These are phyloP conservation scores for Nannobrachium achirus DNA, from an alignment of 2,113 vertebrate genomes.

Conservation along the genomic window DNA sequence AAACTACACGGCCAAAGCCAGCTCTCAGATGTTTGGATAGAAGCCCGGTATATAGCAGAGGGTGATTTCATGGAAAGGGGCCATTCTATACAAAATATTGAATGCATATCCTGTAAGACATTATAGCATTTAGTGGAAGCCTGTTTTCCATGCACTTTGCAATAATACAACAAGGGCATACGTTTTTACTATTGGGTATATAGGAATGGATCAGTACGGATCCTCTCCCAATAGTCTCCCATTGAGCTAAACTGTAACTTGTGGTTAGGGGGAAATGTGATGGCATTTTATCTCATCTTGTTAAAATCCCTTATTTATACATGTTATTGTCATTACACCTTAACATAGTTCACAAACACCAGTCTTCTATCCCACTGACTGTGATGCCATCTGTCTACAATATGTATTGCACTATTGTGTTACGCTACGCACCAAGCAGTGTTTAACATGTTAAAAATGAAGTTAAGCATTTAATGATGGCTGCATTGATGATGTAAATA, in stretches of 20 bases:
- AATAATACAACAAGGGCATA: background rate
- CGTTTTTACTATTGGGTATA: background rate
- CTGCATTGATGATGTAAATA: no score
- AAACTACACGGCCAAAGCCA: background rate
- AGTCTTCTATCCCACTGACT: no score
- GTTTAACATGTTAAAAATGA: no score
- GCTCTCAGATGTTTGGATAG: background rate
- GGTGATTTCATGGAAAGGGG: background rate
- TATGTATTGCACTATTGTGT: no score
- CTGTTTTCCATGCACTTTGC: background rate
- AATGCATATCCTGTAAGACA: background rate
- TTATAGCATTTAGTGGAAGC: background rate
- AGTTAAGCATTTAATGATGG: no score
- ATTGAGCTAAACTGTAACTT: background rate
- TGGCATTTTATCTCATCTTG: no score
- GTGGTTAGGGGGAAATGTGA: background rate
- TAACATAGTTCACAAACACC: no score
- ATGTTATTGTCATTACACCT: no score
- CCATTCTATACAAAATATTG: background rate
- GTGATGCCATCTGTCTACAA: no score
- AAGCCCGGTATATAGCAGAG: background rate
- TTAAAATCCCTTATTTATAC: no score
- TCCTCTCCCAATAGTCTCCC: background rate
- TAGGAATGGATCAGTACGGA: background rate
- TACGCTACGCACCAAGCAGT: no score